Percentiles rank a stretch among this genome's conserved stretches.
These are phyloP conservation scores for Coelinius sp. DNA, from an alignment of 2,888 invertebrate genomes.

Conservation along the genomic window DNA sequence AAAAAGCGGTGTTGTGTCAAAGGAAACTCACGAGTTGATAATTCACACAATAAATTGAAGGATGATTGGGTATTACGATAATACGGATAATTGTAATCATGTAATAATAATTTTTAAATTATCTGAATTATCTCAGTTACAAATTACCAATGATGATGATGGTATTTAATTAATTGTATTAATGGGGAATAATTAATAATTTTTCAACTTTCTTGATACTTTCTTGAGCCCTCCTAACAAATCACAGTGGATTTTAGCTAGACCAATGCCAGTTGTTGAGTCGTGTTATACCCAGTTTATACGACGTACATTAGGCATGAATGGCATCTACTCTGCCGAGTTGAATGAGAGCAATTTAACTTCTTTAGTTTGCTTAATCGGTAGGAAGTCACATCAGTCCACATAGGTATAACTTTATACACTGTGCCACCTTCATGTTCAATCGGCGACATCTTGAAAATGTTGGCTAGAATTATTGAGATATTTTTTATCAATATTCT, in stretches of 20 bases:
- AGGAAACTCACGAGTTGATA: slow-evolving; percentile 28
- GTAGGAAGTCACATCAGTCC: slow-evolving; percentile 70
- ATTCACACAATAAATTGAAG: slow-evolving; percentile 44
- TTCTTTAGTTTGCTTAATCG: slow-evolving; percentile 71
- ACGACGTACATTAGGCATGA: slow-evolving; percentile 71
- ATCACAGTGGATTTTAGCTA: slow-evolving; percentile 13
- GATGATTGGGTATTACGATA: slow-evolving; percentile 36
- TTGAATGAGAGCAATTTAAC: slow-evolving; percentile 71
- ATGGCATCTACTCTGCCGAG: slow-evolving; percentile 70
- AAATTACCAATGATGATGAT: no score
- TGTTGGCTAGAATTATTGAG: no score
- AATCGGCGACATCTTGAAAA: slow-evolving; percentile 21
- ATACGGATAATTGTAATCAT: not conserved
- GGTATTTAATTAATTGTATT: not conserved
- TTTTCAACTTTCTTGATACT: not conserved
- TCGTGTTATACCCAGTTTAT: slow-evolving; percentile 71
- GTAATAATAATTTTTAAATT: not conserved
- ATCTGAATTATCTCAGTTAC: no score
- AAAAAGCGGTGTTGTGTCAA: slow-evolving; percentile 32
- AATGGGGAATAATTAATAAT: not conserved
- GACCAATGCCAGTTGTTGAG: slow-evolving; percentile 60
- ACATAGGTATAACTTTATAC: slow-evolving; percentile 63
- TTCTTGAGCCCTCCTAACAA: not conserved
- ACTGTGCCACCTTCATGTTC: slow-evolving; percentile 55
- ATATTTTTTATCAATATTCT: no score